These are phyloP conservation scores for Romanogobio albipinnatus DNA, from an alignment of 2,113 vertebrate species.

Conservation along the genomic window DNA sequence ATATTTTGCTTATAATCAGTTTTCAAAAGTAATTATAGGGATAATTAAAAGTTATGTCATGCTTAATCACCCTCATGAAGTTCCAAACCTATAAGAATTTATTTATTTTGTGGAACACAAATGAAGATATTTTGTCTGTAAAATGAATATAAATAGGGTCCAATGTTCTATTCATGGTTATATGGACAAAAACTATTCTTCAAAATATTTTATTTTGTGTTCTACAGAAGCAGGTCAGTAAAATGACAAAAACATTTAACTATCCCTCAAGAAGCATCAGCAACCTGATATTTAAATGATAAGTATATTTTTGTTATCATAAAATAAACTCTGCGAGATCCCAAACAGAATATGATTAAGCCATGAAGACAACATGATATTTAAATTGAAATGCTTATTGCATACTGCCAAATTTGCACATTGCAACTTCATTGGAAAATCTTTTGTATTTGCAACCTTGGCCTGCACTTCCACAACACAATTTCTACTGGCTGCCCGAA, in stretches of 20 bases:
- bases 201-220: neutral
- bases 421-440: neutral
- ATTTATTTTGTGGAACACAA: neutral
- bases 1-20: neutral
- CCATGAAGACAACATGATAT: neutral
- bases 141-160: neutral
- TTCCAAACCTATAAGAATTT: neutral
- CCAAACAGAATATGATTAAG: neutral
- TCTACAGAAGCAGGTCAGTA: neutral
- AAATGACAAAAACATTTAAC: neutral
- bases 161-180: neutral
- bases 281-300: neutral
- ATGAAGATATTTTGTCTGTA: neutral
- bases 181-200: neutral
- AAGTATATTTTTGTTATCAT: neutral
- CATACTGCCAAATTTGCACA: neutral
- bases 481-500: neutral
- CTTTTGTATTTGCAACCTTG: neutral
- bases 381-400: conserved; percentile 14
- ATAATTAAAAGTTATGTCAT: neutral
- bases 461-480: conserved; percentile 14
- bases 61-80: neutral
- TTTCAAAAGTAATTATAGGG: neutral
- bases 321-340: neutral
- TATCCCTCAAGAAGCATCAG: neutral